phyloP scores from a whole-genome alignment of 2,113 vertebrate genomes.

The Cryptomyrus ogoouensis region DNA sequence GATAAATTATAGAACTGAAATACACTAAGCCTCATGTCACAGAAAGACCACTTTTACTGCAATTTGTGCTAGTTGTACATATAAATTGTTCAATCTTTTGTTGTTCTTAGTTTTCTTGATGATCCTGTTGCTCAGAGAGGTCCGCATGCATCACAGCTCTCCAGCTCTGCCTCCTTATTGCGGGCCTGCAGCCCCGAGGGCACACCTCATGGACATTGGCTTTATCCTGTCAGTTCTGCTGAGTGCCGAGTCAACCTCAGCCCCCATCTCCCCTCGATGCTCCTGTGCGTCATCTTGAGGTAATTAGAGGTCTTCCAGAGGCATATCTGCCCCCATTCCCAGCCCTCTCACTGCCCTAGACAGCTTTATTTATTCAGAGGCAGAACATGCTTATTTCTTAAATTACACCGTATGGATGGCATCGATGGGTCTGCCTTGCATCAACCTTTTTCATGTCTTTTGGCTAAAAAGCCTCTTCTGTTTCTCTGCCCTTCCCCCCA shows the following conservation, averaged over 20 bases:
- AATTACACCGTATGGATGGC: slow-evolving; percentile 52
- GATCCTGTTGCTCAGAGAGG: background rate
- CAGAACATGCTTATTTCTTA: slow-evolving; percentile 44
- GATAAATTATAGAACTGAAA: background rate
- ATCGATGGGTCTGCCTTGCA: slow-evolving; percentile 28
- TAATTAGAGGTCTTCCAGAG: slow-evolving; percentile 59
- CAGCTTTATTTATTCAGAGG: slow-evolving; percentile 45
- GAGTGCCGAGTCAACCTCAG: slow-evolving; percentile 35
- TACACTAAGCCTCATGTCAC: background rate
- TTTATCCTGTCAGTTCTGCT: slow-evolving; percentile 41
- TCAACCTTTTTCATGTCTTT: slow-evolving; percentile 37
- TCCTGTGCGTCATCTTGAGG: slow-evolving; percentile 57
- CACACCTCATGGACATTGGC: slow-evolving; percentile 28
- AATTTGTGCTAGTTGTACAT: background rate
- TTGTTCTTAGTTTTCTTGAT: background rate
- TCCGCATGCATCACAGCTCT: background rate
- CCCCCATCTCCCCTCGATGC: slow-evolving; percentile 34
- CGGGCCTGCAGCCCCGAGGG: slow-evolving; percentile 9
- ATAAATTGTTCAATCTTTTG: background rate
- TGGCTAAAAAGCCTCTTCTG: slow-evolving; percentile 29
- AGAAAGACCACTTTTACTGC: background rate
- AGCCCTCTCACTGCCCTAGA: slow-evolving; percentile 54
- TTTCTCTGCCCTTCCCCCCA: background rate
- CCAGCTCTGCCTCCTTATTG: slow-evolving; percentile 19
- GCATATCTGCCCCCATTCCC: slow-evolving; percentile 42